These are phyloP conservation scores for Timandra comae DNA, from an alignment of 2,888 invertebrate species.

Conservation along the genomic window DNA sequence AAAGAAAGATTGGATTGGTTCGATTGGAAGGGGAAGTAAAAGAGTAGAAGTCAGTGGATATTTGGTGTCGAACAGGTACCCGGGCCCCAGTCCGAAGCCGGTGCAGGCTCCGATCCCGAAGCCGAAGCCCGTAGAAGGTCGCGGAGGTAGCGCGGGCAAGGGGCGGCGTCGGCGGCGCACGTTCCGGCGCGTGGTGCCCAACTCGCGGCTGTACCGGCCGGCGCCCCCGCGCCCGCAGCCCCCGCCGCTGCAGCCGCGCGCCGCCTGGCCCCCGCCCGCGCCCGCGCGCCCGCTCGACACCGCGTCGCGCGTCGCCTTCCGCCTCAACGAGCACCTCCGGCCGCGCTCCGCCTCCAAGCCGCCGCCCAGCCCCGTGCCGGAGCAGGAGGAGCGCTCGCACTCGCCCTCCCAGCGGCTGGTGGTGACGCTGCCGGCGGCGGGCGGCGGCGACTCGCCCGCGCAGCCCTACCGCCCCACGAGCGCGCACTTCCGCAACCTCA, in stretches of 20 bases:
- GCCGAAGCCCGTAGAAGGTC: constrained; percentile 6
- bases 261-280: constrained; percentile 32
- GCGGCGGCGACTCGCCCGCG: constrained; percentile 8
- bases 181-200: constrained; percentile 41
- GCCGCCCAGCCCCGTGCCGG: no score
- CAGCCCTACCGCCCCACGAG: constrained; percentile 22
- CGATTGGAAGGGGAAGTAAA: no score
- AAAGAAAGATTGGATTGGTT: no score
- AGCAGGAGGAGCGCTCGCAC: no score
- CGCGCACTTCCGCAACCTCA: constrained; percentile 22
- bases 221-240: constrained; percentile 32
- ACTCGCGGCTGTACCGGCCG: constrained; percentile 55
- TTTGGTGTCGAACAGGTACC: constrained; percentile 31
- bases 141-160: constrained; percentile 13
- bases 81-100: constrained; percentile 29
- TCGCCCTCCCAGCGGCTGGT: constrained; percentile 19
- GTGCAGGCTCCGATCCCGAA: no score
- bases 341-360: no score
- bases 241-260: constrained; percentile 28
- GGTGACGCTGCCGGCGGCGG: constrained; percentile 24
- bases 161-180: constrained; percentile 28
- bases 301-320: constrained; percentile 31
- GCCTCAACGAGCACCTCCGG: constrained; percentile 6
- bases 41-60: background rate
- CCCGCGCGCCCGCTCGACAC: constrained; percentile 27